phyloP scores from a whole-genome alignment of 1,140 invertebrate genomes.

The Caenorhabditis inopinata region DNA sequence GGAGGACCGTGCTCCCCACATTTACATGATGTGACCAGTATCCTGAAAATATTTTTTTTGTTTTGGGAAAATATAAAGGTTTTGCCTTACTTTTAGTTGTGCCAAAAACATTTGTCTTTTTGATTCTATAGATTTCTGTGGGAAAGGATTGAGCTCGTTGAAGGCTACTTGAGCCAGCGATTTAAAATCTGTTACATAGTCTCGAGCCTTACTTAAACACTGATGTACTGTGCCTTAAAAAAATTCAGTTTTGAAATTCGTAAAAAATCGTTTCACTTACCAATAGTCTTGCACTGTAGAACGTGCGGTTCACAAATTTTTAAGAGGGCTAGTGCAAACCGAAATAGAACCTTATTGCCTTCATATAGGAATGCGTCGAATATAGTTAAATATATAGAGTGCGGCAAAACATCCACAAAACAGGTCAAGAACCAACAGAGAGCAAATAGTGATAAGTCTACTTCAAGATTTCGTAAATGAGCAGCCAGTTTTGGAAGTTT shows the following conservation, averaged over 20 bases:
- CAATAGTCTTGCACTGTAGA: conserved; percentile 64
- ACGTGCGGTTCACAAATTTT: conserved; percentile 70
- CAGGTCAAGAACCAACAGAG: conserved; percentile 73
- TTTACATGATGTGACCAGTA: conserved; percentile 14
- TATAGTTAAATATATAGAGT: conserved; percentile 70
- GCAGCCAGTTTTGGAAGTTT: conserved; percentile 69
- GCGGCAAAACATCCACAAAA: conserved; percentile 71
- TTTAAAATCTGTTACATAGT: conserved; percentile 43
- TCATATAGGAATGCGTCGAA: conserved; percentile 73
- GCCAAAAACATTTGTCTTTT: conserved; percentile 61
- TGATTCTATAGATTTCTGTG: conserved; percentile 66
- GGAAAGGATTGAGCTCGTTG: conserved; percentile 70
- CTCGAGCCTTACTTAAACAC: conserved; percentile 36
- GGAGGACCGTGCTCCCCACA: neutral
- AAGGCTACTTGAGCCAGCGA: conserved; percentile 66
- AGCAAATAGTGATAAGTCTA: conserved; percentile 70
- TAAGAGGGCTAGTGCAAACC: conserved; percentile 71
- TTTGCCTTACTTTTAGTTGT: conserved; percentile 32
- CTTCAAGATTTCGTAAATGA: conserved; percentile 68
- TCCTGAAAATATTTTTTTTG: neutral
- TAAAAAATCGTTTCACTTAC: conserved; percentile 42
- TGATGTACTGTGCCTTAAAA: conserved; percentile 42
- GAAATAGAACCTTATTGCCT: conserved; percentile 71
- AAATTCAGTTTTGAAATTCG: conserved; percentile 52
- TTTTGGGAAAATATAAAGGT: neutral